Percentiles rank a stretch among this genome's conserved stretches.
Evolutionary conservation across 2,888 invertebrate genomes (phyloP).

Genomic region (Aleiodes testaceus): DNA sequence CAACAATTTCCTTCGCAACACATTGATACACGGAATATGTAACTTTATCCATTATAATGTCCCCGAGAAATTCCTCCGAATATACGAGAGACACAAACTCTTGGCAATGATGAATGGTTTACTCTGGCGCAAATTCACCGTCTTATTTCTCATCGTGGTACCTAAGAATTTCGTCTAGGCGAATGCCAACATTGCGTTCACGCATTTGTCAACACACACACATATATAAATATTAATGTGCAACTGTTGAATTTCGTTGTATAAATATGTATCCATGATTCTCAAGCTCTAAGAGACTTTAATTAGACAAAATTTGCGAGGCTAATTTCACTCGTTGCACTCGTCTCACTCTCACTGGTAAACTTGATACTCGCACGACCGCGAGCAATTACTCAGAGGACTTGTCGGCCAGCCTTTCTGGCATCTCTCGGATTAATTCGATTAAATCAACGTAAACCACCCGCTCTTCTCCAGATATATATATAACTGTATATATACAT

Average conservation of each 20-base stretch:
- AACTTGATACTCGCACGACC: slow-evolving; percentile 22
- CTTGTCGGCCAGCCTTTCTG: slow-evolving; percentile 40
- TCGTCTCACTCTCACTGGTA: slow-evolving; percentile 28
- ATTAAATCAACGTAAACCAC: slow-evolving; percentile 58
- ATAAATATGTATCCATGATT: slow-evolving; percentile 23
- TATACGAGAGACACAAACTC: slow-evolving; percentile 12
- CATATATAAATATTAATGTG: neutral
- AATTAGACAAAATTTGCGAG: slow-evolving; percentile 64
- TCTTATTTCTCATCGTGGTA: slow-evolving; percentile 24
- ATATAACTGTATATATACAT: slow-evolving; percentile 29
- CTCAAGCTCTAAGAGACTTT: slow-evolving; percentile 52
- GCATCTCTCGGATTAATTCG: slow-evolving; percentile 56
- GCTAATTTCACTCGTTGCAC: slow-evolving; percentile 59
- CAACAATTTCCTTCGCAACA: neutral
- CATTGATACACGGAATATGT: slow-evolving; percentile 16
- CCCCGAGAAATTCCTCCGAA: slow-evolving; percentile 3
- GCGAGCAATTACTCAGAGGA: slow-evolving; percentile 58
- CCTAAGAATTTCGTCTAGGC: slow-evolving; percentile 28
- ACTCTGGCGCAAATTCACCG: slow-evolving; percentile 17
- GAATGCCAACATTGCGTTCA: slow-evolving; percentile 28
- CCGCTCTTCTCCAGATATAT: slow-evolving; percentile 23
- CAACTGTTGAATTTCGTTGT: neutral
- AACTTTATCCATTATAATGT: slow-evolving; percentile 24
- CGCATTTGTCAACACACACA: slow-evolving; percentile 16
- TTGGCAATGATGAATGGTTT: slow-evolving; percentile 29